Percentiles rank a stretch among this genome's conserved stretches.
Evolutionary conservation across 2,797 vertebrate species (phyloP).

Genomic region (Lagocephalus sceleratus): DNA sequence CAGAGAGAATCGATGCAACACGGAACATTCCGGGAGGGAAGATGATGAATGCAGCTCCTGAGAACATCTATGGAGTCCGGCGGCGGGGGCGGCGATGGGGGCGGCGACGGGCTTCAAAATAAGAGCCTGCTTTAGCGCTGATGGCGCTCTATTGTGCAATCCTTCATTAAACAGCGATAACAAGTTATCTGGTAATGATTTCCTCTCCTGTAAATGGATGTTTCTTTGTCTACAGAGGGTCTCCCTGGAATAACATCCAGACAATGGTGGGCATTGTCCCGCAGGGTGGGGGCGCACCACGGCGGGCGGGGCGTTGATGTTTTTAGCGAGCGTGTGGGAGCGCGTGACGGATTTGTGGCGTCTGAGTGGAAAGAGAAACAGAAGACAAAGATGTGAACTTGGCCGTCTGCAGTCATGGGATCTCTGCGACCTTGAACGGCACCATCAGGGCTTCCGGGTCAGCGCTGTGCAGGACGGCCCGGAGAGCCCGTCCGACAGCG

Average conservation of each 20-base stretch:
- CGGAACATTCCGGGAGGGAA: slow-evolving; percentile 29
- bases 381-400: slow-evolving; percentile 65
- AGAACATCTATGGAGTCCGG: slow-evolving; percentile 32
- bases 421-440: slow-evolving; percentile 31
- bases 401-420: slow-evolving; percentile 35
- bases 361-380: slow-evolving; percentile 66
- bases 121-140: slow-evolving; percentile 25
- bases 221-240: slow-evolving; percentile 53
- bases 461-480: too few relatives aligned
- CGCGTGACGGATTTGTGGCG: slow-evolving; percentile 57
- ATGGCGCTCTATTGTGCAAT: slow-evolving; percentile 42
- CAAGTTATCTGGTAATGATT: slow-evolving; percentile 48
- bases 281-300: slow-evolving; percentile 37
- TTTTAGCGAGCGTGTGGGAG: slow-evolving; percentile 54
- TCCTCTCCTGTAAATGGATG: slow-evolving; percentile 47
- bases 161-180: slow-evolving; percentile 58
- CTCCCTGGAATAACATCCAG: slow-evolving; percentile 54
- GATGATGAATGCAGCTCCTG: slow-evolving; percentile 38
- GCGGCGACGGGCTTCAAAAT: too few relatives aligned
- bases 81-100: too few relatives aligned
- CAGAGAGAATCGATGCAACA: slow-evolving; percentile 48
- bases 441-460: slow-evolving; percentile 33
- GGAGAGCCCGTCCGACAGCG: too few relatives aligned
- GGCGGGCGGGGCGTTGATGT: slow-evolving; percentile 49
- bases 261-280: slow-evolving; percentile 63